Evolutionary conservation across 2,113 vertebrate species (phyloP).

Genomic region (Peromyscus maniculatus): DNA sequence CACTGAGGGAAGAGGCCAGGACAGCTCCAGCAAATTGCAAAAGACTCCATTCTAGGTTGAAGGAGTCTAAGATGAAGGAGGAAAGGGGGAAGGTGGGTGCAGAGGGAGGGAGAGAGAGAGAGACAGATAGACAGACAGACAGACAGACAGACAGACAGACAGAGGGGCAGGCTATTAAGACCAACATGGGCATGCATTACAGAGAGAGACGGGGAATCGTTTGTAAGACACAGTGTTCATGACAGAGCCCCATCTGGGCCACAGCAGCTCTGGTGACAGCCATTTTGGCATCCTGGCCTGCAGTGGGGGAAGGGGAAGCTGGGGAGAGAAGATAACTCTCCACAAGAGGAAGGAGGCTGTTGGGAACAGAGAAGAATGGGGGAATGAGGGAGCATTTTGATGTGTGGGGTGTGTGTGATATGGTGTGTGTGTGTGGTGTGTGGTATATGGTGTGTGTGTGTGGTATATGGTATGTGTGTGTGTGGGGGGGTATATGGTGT

Average conservation of each 20-base stretch:
- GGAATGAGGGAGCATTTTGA: too few relatives aligned
- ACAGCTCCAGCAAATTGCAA: not conserved
- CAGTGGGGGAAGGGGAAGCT: not conserved
- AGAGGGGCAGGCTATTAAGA: not conserved
- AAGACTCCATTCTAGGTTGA: not conserved
- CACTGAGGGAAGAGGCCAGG: not conserved
- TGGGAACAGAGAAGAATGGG: not conserved
- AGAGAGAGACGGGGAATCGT: not conserved
- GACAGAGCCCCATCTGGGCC: not conserved
- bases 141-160: rapidly evolving
- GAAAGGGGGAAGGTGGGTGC: too few relatives aligned
- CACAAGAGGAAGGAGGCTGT: not conserved
- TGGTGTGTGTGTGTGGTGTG: too few relatives aligned
- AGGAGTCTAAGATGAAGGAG: not conserved
- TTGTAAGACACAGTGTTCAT: not conserved
- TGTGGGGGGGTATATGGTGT: too few relatives aligned
- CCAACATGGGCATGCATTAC: not conserved
- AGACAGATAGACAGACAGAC: rapidly evolving
- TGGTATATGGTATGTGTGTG: too few relatives aligned
- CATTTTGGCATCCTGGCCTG: not conserved
- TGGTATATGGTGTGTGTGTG: too few relatives aligned
- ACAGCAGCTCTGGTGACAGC: not conserved
- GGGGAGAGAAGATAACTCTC: not conserved
- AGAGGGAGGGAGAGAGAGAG: not conserved
- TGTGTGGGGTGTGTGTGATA: too few relatives aligned